phyloP scores from a whole-genome alignment of 2,888 invertebrate species.

The Epsilonema sp. region DNA sequence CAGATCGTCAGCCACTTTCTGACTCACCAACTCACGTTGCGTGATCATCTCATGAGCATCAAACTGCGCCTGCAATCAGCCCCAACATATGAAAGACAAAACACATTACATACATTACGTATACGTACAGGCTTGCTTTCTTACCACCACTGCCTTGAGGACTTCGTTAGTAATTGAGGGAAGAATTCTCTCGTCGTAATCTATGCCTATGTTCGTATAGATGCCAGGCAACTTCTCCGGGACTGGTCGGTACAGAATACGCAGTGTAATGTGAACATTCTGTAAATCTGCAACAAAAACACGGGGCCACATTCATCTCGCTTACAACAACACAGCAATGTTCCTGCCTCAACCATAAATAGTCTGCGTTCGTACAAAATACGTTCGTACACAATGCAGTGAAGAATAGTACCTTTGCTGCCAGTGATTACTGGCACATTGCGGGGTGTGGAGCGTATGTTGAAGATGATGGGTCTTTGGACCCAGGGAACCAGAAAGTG shows the following conservation, averaged over 20 bases:
- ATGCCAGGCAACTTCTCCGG: constrained; percentile 83
- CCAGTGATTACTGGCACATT: constrained; percentile 91
- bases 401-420: constrained; percentile 53
- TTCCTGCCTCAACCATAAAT: no score
- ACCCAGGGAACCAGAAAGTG: constrained; percentile 98
- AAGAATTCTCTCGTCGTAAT: constrained; percentile 92
- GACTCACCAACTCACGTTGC: constrained; percentile 76
- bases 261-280: constrained; percentile 93
- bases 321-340: background rate
- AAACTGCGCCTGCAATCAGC: constrained; percentile 58
- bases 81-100: background rate
- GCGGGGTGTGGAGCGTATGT: constrained; percentile 82
- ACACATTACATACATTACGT: background rate
- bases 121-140: constrained; percentile 10
- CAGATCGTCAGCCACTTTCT: constrained; percentile 69
- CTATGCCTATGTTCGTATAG: constrained; percentile 81
- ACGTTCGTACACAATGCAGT: background rate
- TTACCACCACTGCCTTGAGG: constrained; percentile 75
- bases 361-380: background rate
- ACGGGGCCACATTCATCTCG: background rate
- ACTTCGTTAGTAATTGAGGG: constrained; percentile 98
- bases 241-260: constrained; percentile 84
- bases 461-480: constrained; percentile 91
- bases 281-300: constrained; percentile 69
- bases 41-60: constrained; percentile 98